Conservation (phyloP, 2,113 vertebrate genomes). For the Cephalophus harveyi region DNA sequence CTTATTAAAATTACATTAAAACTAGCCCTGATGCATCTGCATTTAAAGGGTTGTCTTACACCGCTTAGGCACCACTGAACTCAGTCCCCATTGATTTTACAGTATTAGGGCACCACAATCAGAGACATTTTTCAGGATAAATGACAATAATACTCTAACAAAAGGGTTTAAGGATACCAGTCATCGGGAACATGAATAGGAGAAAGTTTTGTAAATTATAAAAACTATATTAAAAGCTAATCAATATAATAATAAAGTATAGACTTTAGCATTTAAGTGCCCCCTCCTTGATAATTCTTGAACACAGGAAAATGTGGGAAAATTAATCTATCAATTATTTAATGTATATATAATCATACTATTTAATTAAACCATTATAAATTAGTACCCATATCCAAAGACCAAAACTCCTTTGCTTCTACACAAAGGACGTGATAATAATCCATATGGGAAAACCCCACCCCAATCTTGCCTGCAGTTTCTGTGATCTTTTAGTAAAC, state of each 20-base stretch:
- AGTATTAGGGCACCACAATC: slow-evolving; percentile 45
- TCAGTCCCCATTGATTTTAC: slow-evolving; percentile 53
- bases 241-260: not conserved
- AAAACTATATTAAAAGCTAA: slow-evolving; percentile 10
- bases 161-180: slow-evolving; percentile 60
- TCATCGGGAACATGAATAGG: slow-evolving; percentile 23
- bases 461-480: not conserved
- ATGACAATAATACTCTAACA: slow-evolving; percentile 57
- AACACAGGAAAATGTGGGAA: not conserved
- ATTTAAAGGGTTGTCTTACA: slow-evolving; percentile 62
- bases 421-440: not conserved
- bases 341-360: not conserved
- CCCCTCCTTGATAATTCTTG: not conserved
- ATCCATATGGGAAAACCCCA: not conserved
- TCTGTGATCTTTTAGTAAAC: not conserved
- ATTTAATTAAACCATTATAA: not conserved
- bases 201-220: not conserved
- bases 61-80: slow-evolving; percentile 56
- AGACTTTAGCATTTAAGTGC: not conserved
- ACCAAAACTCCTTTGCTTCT: not conserved
- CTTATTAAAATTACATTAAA: slow-evolving; percentile 77
- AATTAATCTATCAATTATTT: not conserved
- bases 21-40: slow-evolving; percentile 67
- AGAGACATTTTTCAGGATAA: slow-evolving; percentile 63
- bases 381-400: not conserved